A percentile compares a stretch with the other conserved stretches of the same genome.
Conservation (phyloP, 2,797 vertebrate species). For the Babyrousa celebensis region DNA sequence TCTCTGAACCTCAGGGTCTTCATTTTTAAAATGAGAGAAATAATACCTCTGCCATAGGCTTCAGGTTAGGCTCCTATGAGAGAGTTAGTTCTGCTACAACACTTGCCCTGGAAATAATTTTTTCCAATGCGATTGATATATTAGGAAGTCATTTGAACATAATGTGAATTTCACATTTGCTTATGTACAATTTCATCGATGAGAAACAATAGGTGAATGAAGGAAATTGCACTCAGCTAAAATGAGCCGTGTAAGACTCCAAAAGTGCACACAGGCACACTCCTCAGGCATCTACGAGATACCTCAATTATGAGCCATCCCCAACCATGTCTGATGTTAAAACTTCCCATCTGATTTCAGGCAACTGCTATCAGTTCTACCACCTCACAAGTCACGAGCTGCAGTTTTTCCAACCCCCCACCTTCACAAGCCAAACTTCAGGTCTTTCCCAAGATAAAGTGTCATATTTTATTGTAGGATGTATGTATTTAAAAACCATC, state of each 20-base stretch:
- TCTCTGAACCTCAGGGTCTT: background rate
- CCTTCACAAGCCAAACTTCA: background rate
- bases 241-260: background rate
- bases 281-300: too few species aligned
- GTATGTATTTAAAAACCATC: background rate
- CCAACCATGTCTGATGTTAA: background rate
- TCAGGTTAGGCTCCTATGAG: background rate
- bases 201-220: background rate
- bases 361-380: rapidly evolving
- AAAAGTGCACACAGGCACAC: rapidly evolving
- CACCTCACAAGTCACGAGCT: background rate
- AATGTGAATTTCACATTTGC: background rate
- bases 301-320: background rate
- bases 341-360: background rate
- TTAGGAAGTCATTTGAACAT: background rate
- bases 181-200: background rate
- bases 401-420: background rate
- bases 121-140: background rate
- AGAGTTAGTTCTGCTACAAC: background rate
- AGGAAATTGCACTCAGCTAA: background rate
- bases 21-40: background rate
- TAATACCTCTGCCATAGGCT: background rate
- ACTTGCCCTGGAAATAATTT: background rate
- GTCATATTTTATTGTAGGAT: background rate
- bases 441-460: background rate